These are phyloP conservation scores for Catamblyrhynchus diadema DNA, from an alignment of 2,797 vertebrate genomes.

Conservation along the genomic window DNA sequence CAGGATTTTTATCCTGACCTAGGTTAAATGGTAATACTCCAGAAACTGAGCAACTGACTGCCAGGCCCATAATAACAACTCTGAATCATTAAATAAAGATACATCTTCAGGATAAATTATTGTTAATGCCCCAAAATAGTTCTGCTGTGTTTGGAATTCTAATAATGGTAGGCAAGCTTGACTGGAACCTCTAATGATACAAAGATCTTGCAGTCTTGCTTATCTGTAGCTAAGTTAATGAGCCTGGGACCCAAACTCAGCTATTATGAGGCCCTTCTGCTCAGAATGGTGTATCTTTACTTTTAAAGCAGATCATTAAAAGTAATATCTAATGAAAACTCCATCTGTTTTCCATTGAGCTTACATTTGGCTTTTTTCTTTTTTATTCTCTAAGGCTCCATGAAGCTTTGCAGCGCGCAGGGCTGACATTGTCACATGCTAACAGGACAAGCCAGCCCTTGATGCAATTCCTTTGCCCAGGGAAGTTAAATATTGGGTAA, in stretches of 20 bases:
- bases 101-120: background rate
- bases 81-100: conserved; percentile 36
- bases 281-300: conserved; percentile 2
- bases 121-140: background rate
- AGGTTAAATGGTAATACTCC: background rate
- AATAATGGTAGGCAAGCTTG: background rate
- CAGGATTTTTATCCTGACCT: conserved; percentile 4
- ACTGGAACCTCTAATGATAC: background rate
- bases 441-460: background rate
- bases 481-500: background rate
- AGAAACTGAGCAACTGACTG: background rate
- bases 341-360: conserved; percentile 49
- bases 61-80: background rate
- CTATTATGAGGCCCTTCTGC: conserved; percentile 31
- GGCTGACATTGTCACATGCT: background rate
- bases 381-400: background rate
- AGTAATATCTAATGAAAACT: conserved; percentile 38
- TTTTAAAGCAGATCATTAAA: conserved; percentile 49
- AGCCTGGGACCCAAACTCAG: background rate
- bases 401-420: conserved; percentile 6
- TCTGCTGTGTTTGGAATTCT: conserved; percentile 27
- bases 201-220: background rate
- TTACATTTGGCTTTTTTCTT: background rate
- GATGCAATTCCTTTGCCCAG: background rate
- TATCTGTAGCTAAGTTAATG: conserved; percentile 14